A percentile compares a stretch with the other conserved stretches of the same genome.
These are phyloP conservation scores for Grammomys dolichurus DNA, from an alignment of 2,113 vertebrate genomes.

Conservation along the genomic window DNA sequence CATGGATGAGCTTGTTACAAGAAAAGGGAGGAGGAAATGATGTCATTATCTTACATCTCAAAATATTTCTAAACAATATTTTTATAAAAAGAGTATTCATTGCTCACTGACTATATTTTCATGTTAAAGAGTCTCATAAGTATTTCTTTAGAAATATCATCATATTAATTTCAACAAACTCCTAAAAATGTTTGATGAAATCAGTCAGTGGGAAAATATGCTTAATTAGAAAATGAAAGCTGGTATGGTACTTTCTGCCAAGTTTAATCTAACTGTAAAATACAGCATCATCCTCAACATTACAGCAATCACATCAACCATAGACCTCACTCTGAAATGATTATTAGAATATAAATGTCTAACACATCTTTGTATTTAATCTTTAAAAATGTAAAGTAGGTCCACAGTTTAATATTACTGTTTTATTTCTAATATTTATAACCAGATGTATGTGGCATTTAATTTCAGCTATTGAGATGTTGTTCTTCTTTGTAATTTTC, in stretches of 20 bases:
- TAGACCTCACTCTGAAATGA: neutral
- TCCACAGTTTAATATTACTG: neutral
- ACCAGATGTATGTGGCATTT: neutral
- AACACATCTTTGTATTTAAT: neutral
- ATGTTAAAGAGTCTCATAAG: neutral
- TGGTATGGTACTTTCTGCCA: neutral
- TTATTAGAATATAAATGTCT: neutral
- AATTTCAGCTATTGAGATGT: neutral
- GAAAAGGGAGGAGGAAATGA: neutral
- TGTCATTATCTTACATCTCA: neutral
- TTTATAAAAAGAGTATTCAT: neutral
- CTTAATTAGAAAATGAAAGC: constrained; percentile 55
- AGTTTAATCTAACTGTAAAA: constrained; percentile 42
- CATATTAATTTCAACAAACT: constrained; percentile 40
- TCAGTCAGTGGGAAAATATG: constrained; percentile 2
- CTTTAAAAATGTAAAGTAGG: neutral
- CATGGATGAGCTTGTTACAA: neutral
- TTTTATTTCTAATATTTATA: constrained; percentile 30
- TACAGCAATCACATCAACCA: neutral
- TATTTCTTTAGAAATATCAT: neutral
- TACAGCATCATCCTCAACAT: neutral
- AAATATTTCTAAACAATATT: neutral
- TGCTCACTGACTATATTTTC: neutral
- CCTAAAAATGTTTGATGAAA: constrained; percentile 59
- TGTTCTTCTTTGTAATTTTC: neutral